These are phyloP conservation scores for Drosophila kanekoi DNA, from an alignment of 2,888 invertebrate genomes.

Conservation along the genomic window DNA sequence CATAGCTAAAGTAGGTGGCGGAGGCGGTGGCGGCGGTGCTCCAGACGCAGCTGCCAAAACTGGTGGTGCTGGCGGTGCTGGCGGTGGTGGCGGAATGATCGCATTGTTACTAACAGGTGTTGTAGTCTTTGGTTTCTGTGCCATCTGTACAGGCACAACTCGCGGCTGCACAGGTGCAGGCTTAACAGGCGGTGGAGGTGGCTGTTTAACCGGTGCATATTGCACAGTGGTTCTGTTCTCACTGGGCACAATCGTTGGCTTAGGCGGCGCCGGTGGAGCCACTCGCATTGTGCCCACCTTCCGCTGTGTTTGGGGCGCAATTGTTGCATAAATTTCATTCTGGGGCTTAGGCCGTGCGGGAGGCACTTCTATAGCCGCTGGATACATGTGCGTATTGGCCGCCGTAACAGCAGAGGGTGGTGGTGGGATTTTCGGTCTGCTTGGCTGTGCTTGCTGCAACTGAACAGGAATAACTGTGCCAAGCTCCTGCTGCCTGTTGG, in stretches of 20 bases:
- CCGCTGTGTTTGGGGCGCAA: constrained; percentile 59
- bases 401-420: constrained; percentile 68
- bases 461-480: constrained; percentile 58
- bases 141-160: constrained; percentile 21
- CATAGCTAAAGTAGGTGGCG: constrained; percentile 43
- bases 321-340: constrained; percentile 57
- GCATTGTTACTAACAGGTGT: neutral
- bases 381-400: constrained; percentile 47
- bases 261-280: constrained; percentile 59
- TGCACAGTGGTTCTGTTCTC: constrained; percentile 21
- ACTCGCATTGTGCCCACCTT: constrained; percentile 59
- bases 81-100: constrained; percentile 25
- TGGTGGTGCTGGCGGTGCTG: constrained; percentile 29
- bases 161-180: constrained; percentile 4
- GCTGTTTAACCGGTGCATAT: constrained; percentile 25
- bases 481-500: constrained; percentile 26
- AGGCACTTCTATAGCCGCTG: constrained; percentile 50
- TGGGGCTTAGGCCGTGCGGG: constrained; percentile 19
- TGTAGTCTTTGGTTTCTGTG: constrained; percentile 17
- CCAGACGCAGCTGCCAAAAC: neutral
- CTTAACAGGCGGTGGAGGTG: constrained; percentile 12
- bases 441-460: constrained; percentile 41
- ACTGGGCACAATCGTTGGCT: constrained; percentile 47
- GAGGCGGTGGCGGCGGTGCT: constrained; percentile 33
- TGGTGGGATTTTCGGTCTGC: constrained; percentile 50